Base-by-base conservation (phyloP, 2,888 invertebrate species). In the Crioceris asparagi region DNA sequence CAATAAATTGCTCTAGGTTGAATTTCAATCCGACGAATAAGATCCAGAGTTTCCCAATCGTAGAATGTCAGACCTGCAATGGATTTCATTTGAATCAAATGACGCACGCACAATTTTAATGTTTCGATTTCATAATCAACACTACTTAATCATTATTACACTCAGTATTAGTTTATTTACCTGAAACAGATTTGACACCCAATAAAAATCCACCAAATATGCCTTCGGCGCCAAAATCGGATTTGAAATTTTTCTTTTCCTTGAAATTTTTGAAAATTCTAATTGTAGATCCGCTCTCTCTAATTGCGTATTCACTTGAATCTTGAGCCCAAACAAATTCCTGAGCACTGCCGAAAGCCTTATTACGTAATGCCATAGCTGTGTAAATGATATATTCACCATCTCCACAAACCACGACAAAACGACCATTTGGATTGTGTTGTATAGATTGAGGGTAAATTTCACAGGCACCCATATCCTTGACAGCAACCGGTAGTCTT, bases 371-470 rank as follows among this genome's bases (percentile, higher is more conserved):
- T 0, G 97, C 97, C 94, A 98, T 96, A 0, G 98, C 93, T 0
- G 98, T 99, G 69, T 99, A 98, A 53, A 99, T 97, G 32, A 99
- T 98, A 64, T 96, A 99, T 63, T 99, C 98, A 10, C 98, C 98
- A 64, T 99, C 98, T 2, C 98, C 98, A 59, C 98, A 98, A 2
- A 97, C 97, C 0, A 96, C 97, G 3, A 88, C 81, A 66, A 82
- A 82, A 50, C 79, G 79, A 11, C 98, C 98, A 63, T 99, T 98
- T 0, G 97, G 94, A 67, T 97, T 98, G 64, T 98, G 98, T 17
- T 88, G 86, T 45, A 98, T 90, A 0, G 91, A 94, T 61, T 99
- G 98, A 0, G 98, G 98, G 63, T 97, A 98, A 45, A 98, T 94
- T 67, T 98, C 98, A 62, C 97, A 98, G 4, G 93, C 90, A 2